Base-by-base conservation (phyloP, 2,113 vertebrate species). In the Bos taurus region DNA sequence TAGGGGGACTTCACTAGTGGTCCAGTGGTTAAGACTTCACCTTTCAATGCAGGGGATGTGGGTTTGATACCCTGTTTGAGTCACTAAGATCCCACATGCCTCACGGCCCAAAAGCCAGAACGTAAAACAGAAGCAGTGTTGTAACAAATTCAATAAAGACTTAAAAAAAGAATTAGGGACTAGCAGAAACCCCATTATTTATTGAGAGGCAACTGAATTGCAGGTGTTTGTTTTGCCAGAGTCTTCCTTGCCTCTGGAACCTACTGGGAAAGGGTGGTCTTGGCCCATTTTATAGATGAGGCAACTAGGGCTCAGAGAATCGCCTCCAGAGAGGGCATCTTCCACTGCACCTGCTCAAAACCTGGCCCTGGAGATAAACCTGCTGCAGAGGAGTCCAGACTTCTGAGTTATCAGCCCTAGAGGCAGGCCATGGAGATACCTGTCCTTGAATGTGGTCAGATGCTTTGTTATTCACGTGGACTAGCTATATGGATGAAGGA, bases 381-480 rank as follows among this genome's bases (percentile, higher is more conserved):
- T 26, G 7, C 21, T 1, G 25, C 52, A 1, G 16, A 1, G 4
- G 81, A 62, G 46, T 25, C 91, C 52, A 26, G 2, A 33, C 11
- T 48, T 43, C 71, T 2, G 60, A 16, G 33, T 28, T 17, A 8
- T 14, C 83, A 56, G 23, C 40, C 81, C 19, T 57, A 28, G 23
- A 46, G 43, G 56, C 64, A 26, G 11, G 62, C 15, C 28, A 1
- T 6, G 0, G 36, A 43, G 52, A 57, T 7, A 19, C 5, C 25
- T 4, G 33, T 10, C 48, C 87, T 4, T 13, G 77, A 21, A 3
- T 30, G 26, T 56, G 25, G 57, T n/a, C 2, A 13, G 26, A 17
- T 15, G 59, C 25, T 11, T 67, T 19, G 5, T 17, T 6, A 40
- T 16, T 86, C 48, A 3, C 0, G 26, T 0, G 19, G 26, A n/a